A percentile compares a stretch with the other conserved stretches of the same genome.
Evolutionary conservation across 2,113 vertebrate species (phyloP).

Genomic region (Pterocles burchelli): DNA sequence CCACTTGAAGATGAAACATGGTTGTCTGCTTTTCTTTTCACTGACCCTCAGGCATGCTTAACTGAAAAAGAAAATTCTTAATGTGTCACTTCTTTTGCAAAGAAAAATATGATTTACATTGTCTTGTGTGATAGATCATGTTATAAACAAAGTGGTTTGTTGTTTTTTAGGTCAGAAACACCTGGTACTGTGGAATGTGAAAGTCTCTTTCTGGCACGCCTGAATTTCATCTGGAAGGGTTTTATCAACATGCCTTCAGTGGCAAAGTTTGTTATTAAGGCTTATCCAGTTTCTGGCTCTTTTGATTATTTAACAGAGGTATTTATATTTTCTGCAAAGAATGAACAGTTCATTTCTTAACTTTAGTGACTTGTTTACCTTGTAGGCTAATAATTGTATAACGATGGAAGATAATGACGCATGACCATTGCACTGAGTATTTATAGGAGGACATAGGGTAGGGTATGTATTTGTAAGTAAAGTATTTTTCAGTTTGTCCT

Average conservation of each 20-base stretch:
- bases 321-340: conserved; percentile 23
- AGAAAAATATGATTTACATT: background rate
- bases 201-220: conserved; percentile 85
- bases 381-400: background rate
- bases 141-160: background rate
- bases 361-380: background rate
- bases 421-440: background rate
- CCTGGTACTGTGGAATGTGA: conserved; percentile 87
- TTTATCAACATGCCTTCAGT: conserved; percentile 96
- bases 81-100: background rate
- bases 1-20: background rate
- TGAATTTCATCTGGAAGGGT: conserved; percentile 92
- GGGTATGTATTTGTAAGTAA: background rate
- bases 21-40: background rate
- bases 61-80: background rate
- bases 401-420: background rate
- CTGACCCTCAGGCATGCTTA: background rate
- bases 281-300: conserved; percentile 92
- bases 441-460: background rate
- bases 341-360: background rate
- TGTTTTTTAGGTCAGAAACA: conserved; percentile 74
- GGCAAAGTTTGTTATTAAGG: conserved; percentile 94
- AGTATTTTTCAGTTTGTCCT: background rate
- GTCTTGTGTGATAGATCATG: background rate
- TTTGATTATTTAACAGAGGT: conserved; percentile 93